Conservation (phyloP, 2,113 vertebrate species). For the Passer montanus region DNA sequence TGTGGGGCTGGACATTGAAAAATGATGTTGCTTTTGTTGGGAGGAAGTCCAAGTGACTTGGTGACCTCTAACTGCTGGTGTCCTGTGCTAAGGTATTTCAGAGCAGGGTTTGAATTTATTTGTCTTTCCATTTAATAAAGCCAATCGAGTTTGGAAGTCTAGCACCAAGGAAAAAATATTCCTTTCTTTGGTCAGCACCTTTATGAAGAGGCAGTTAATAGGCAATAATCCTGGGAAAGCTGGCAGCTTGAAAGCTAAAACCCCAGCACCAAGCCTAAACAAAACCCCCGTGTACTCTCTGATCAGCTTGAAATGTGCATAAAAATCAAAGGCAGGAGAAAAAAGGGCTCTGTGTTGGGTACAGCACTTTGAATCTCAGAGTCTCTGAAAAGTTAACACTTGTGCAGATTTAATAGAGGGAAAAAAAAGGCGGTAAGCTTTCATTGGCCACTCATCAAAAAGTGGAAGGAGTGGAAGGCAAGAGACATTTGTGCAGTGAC, state of each 20-base stretch:
- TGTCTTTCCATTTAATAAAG: slow-evolving; percentile 33
- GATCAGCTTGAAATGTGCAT: slow-evolving; percentile 67
- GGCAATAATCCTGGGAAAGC: slow-evolving; percentile 53
- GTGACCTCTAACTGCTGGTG: slow-evolving; percentile 33
- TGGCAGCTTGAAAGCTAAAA: slow-evolving; percentile 53
- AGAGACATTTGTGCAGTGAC: slow-evolving; percentile 59
- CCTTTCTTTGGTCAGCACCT: slow-evolving; percentile 24
- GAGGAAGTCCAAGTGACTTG: slow-evolving; percentile 53
- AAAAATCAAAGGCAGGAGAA: slow-evolving; percentile 73
- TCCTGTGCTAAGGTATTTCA: not conserved
- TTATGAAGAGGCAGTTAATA: slow-evolving; percentile 70
- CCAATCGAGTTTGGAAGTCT: not conserved
- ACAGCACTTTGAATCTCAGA: slow-evolving; percentile 68
- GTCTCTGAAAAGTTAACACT: slow-evolving; percentile 54
- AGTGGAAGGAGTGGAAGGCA: slow-evolving; percentile 53
- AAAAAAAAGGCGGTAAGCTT: slow-evolving; percentile 61
- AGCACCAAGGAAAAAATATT: not conserved
- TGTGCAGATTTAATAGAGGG: slow-evolving; percentile 48
- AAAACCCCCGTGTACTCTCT: slow-evolving; percentile 21
- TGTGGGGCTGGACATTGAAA: not conserved
- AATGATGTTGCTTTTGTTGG: slow-evolving; percentile 36
- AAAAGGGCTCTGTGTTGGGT: slow-evolving; percentile 73
- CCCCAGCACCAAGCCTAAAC: not conserved
- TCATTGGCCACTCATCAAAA: slow-evolving; percentile 78
- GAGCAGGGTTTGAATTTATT: slow-evolving; percentile 12